Evolutionary conservation across 2,113 vertebrate species (phyloP).

Genomic region (Neolamprologus kungweensis): DNA sequence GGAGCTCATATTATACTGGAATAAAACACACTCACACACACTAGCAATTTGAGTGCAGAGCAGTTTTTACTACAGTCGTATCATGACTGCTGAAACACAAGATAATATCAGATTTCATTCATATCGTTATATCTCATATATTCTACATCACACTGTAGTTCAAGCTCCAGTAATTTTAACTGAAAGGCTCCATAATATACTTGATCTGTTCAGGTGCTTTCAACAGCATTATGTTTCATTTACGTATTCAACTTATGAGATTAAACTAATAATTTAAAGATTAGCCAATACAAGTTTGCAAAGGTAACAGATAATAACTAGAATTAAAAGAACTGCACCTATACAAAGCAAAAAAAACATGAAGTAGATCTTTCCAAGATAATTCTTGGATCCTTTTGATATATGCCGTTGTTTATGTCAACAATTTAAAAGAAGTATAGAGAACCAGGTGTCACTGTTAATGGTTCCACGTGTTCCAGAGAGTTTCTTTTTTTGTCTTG

Average conservation of each 20-base stretch:
- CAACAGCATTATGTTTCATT: not conserved
- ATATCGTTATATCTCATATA: not conserved
- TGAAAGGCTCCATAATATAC: not conserved
- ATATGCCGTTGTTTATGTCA: not conserved
- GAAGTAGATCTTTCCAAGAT: not conserved
- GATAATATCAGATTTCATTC: not conserved
- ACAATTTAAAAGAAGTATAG: not conserved
- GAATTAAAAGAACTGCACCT: not conserved
- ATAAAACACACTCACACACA: not conserved
- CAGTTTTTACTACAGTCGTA: not conserved
- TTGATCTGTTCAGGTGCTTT: not conserved
- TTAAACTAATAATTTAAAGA: not conserved
- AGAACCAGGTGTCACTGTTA: not conserved
- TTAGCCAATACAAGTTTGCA: not conserved
- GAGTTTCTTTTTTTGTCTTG: not conserved
- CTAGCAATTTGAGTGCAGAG: not conserved
- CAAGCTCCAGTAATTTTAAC: not conserved
- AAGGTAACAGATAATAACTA: not conserved
- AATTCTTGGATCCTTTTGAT: not conserved
- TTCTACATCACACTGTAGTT: not conserved
- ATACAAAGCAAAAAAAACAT: not conserved
- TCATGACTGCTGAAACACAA: not conserved
- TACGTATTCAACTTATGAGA: not conserved
- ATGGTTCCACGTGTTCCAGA: not conserved
- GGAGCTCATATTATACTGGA: not conserved